Evolutionary conservation across 1,140 invertebrate genomes (phyloP).

Genomic region (Phortica variegata): DNA sequence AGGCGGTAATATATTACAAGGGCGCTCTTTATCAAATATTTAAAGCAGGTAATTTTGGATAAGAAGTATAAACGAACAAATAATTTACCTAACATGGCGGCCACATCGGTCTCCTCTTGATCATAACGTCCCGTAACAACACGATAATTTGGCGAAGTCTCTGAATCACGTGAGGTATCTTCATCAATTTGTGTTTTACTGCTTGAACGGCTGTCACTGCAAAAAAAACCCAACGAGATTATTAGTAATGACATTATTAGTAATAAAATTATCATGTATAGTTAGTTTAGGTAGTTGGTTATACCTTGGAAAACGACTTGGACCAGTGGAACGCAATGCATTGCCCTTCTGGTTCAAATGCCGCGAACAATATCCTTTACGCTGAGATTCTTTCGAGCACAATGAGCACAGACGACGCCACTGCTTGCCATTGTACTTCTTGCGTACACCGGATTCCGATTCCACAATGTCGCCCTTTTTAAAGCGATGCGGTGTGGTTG

Average conservation of each 20-base stretch:
- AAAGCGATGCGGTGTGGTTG: constrained; percentile 92
- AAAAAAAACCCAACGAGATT: constrained; percentile 1
- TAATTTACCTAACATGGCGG: constrained; percentile 84
- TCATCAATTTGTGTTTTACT: constrained; percentile 74
- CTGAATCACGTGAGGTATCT: constrained; percentile 85
- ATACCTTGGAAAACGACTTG: constrained; percentile 49
- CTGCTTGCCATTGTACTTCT: constrained; percentile 99
- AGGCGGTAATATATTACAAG: no score
- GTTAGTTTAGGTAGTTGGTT: neutral
- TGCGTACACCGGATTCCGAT: constrained; percentile 93
- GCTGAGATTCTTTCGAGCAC: constrained; percentile 97
- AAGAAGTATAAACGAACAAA: neutral
- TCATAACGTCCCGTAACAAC: constrained; percentile 75
- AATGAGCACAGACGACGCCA: constrained; percentile 89
- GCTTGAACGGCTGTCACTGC: constrained; percentile 58
- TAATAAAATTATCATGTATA: neutral
- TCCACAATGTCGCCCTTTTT: constrained; percentile 98
- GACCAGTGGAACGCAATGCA: constrained; percentile 41
- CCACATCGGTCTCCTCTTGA: constrained; percentile 93
- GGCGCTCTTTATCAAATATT: no score
- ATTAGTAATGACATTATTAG: neutral
- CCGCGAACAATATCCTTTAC: constrained; percentile 92
- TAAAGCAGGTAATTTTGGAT: constrained; percentile 3
- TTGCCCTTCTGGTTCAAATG: constrained; percentile 74
- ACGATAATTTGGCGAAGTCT: constrained; percentile 80